These are phyloP conservation scores for Caenorhabditis sp. DNA, from an alignment of 2,888 invertebrate genomes.

Conservation along the genomic window DNA sequence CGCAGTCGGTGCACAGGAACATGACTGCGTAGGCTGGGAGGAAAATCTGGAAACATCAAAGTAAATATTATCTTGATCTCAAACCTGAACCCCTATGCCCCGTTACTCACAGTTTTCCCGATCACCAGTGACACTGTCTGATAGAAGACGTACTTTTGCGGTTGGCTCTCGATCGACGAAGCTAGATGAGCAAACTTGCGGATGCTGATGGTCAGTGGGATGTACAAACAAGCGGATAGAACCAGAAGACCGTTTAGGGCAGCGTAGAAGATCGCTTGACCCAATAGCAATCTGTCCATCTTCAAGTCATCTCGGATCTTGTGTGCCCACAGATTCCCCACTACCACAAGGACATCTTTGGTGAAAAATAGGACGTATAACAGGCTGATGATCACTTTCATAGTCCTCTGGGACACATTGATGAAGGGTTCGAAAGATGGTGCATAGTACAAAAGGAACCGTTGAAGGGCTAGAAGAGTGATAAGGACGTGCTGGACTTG, in stretches of 20 bases:
- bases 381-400: not conserved
- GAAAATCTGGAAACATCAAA: no score
- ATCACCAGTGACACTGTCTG: not conserved
- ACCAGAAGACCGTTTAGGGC: not conserved
- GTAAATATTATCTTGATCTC: no score
- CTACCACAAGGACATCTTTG: no score
- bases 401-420: not conserved
- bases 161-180: not conserved
- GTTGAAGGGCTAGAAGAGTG: not conserved
- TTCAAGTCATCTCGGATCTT: no score
- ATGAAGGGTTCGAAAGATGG: not conserved
- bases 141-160: slow-evolving; percentile 13
- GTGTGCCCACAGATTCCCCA: no score
- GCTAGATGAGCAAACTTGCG: not conserved
- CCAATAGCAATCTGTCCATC: no score
- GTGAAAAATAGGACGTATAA: not conserved
- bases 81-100: no score
- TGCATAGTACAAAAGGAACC: not conserved
- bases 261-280: no score
- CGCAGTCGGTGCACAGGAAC: no score
- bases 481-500: not conserved
- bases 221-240: not conserved
- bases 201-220: slow-evolving; percentile 11
- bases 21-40: no score
- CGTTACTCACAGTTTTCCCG: not conserved